These are phyloP conservation scores for Uloborus plumipes DNA, from an alignment of 2,888 invertebrate genomes.

Conservation along the genomic window DNA sequence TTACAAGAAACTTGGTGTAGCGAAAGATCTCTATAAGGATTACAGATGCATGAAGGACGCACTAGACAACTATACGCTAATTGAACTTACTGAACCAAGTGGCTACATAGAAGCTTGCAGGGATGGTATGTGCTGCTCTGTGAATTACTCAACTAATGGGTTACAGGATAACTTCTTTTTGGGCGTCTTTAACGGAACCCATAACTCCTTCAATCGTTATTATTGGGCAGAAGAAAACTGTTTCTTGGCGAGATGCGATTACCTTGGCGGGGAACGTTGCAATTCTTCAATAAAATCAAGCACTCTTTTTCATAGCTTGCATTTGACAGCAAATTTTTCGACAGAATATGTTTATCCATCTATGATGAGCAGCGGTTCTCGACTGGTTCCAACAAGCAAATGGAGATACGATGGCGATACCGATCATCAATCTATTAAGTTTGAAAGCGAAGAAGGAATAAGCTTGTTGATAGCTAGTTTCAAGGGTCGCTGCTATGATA, in stretches of 20 bases:
- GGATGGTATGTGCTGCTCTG: conserved; percentile 57
- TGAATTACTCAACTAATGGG: conserved; percentile 30
- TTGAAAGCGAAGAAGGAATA: conserved; percentile 1
- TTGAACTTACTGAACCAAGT: not conserved
- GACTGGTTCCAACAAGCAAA: conserved; percentile 1
- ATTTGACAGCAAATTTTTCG: conserved; percentile 23
- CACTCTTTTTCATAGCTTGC: conserved; percentile 20
- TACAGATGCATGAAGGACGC: conserved; percentile 24
- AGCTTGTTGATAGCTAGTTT: conserved; percentile 13
- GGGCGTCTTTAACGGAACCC: conserved; percentile 35
- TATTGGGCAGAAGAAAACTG: conserved; percentile 30
- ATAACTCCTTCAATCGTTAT: not conserved
- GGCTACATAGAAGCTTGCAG: conserved; percentile 40
- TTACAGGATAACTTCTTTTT: conserved; percentile 36
- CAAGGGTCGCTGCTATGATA: conserved; percentile 30
- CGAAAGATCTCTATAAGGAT: not conserved
- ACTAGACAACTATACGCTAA: conserved; percentile 24
- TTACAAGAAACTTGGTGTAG: not conserved
- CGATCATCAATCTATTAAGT: not conserved
- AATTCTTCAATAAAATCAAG: conserved; percentile 1
- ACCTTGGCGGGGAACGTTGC: conserved; percentile 3
- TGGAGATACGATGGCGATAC: not conserved
- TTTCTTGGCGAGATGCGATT: conserved; percentile 29
- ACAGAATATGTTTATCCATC: conserved; percentile 28
- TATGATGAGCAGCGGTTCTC: not conserved